Evolutionary conservation across 2,113 vertebrate species (phyloP), one percentile per base, ranked within the genome.

Genomic region (Mesoclemmys tuberculata): DNA sequence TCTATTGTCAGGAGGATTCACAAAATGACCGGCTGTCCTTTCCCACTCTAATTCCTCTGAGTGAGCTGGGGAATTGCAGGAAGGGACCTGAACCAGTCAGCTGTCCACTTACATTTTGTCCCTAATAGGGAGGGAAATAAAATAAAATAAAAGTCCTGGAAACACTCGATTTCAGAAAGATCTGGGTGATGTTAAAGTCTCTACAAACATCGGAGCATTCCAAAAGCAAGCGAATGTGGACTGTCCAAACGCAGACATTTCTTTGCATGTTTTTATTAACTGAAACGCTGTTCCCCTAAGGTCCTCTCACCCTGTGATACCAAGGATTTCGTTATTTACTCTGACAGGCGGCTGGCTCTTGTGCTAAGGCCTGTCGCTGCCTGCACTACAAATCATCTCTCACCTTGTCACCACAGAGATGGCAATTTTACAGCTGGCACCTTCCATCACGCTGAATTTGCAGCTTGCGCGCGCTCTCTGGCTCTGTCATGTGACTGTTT

Each of bases 381-480:
- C 92, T 7, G 29, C 4, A 21, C 94, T 78, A 80, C 93, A 14
- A 27, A 90, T 88, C 77, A 44, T 85, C 95, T 88, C 94, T 96
- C 92, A 87, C 96, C 94, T 93, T 89, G 95, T 97, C 97, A 92
- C 88, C 13, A 5, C 96, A 0, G 75, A 68, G 85, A 2, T 29
- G 94, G 95, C 84, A 84, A 91, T 96, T 94, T 97, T 93, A 95
- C 93, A 96, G 96, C 97, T 93, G 97, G 97, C 93, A 92, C 94
- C 96, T 92, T 89, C 97, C 5, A 48, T 95, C 97, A 87, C 5
- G 1, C n/a, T 0, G 46, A 21, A 3, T 54, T 49, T 55, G 87
- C 85, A 21, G 48, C 85, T 52, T 9, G 0, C 7, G 5, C 7
- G 5, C 5, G 0, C 38, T 35, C 61, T 3, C 27, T 27, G 38